Evolutionary conservation across 2,888 invertebrate species (phyloP), one percentile per base, ranked within the genome.

Genomic region (Drosophila falleni): DNA sequence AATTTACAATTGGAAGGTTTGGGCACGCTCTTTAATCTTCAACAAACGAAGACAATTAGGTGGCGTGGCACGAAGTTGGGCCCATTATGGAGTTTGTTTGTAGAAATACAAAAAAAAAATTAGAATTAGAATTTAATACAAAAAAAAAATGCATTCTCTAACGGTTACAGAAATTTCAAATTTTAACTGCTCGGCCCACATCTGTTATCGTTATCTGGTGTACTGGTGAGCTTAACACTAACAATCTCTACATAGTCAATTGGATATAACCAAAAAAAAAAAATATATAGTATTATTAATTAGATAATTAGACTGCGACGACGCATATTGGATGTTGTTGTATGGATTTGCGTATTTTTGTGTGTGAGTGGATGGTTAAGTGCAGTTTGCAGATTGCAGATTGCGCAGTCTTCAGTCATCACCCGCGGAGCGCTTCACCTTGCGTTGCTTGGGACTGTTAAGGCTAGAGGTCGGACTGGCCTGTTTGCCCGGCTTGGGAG

Each of bases 401-500:
- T 31, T 26, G 37, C 39, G 69, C 64, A 78, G 74, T 74, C 74
- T 80, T 93, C 92, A 94, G 88, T 95, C 95, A 91, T 96, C 95
- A 79, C 96, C 96, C 54, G 94, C 95, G 58, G 95, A 94, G 92
- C 95, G 94, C 93, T 96, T 96, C 46, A 95, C 95, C 93, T 96
- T 97, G 90, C 97, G 95, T 92, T 96, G 94, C 89, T 96, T 95
- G 58, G 97, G 96, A 77, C 96, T 96, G 67, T 87, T 87, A 90
- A 96, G 96, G 63, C 81, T 86, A 53, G 95, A 93, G 95, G 94
- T 92, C 95, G 95, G 77, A 95, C 95, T 87, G 67, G 87, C 78
- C 94, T 93, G 90, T 94, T 95, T 89, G 73, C 78, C 78, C n/a
- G 90, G 87, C 90, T 93, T 94, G 63, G 94, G 93, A 15, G 92